phyloP scores from a whole-genome alignment of 2,797 vertebrate species.

The Harpagifer antarcticus region DNA sequence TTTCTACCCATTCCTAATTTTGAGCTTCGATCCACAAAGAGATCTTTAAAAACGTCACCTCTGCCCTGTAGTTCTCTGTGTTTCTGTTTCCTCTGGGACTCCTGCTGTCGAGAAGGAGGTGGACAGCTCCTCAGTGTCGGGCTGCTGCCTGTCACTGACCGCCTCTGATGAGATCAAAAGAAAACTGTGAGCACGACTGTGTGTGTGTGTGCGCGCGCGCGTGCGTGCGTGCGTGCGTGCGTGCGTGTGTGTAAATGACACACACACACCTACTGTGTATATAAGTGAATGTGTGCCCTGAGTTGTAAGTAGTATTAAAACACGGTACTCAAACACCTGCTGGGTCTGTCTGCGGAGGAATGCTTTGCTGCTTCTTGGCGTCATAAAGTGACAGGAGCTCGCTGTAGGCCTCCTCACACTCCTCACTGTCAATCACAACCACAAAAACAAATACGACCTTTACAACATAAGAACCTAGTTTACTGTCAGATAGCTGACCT shows the following conservation, averaged over 20 bases:
- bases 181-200: constrained; percentile 31
- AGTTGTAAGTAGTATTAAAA: constrained; percentile 32
- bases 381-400: constrained; percentile 84
- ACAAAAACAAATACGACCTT: constrained; percentile 48
- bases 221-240: no score
- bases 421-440: constrained; percentile 86
- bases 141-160: constrained; percentile 40
- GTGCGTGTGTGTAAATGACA: constrained; percentile 23
- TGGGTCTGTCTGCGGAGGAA: constrained; percentile 48
- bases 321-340: constrained; percentile 65
- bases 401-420: constrained; percentile 86
- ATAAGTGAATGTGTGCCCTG: constrained; percentile 13
- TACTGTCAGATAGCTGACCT: constrained; percentile 12
- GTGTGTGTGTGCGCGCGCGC: constrained; percentile 22
- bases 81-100: constrained; percentile 60
- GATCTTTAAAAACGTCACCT: constrained; percentile 61
- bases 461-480: constrained; percentile 2
- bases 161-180: constrained; percentile 59
- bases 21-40: constrained; percentile 17
- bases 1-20: background rate
- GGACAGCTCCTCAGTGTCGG: constrained; percentile 68
- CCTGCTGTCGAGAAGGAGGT: constrained; percentile 79
- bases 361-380: constrained; percentile 70
- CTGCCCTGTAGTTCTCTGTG: constrained; percentile 41
- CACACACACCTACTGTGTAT: constrained; percentile 21